Percentiles rank a stretch among this genome's conserved stretches.
phyloP scores from a whole-genome alignment of 1,140 invertebrate species.

The Drosophila novamexicana region DNA sequence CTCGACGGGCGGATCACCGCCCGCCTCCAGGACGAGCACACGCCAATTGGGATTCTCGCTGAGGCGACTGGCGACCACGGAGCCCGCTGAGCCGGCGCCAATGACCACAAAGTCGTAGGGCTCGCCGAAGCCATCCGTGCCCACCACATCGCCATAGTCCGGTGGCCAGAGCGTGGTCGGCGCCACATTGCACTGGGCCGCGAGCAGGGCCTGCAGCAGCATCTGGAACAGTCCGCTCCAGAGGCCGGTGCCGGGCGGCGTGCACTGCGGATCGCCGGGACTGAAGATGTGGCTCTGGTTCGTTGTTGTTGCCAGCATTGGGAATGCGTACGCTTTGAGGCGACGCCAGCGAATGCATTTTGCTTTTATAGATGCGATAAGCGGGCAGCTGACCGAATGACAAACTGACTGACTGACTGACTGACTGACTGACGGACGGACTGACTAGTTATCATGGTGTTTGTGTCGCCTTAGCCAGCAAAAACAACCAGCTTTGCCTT shows the following conservation, averaged over 20 bases:
- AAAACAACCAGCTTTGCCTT: not conserved
- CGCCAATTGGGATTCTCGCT: conserved; percentile 85
- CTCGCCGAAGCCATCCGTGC: conserved; percentile 81
- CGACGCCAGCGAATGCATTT: conserved; percentile 4
- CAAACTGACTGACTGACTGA: not conserved
- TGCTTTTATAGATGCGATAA: conserved; percentile 71
- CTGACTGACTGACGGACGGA: not conserved
- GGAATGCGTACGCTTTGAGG: conserved; percentile 28
- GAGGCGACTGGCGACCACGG: conserved; percentile 86
- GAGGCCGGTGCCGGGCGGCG: conserved; percentile 31
- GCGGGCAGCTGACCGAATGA: conserved; percentile 3
- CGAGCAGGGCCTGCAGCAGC: conserved; percentile 85
- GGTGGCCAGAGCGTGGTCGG: conserved; percentile 85
- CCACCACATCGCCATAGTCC: conserved; percentile 85
- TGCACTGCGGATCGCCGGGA: conserved; percentile 9
- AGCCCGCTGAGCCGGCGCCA: conserved; percentile 89
- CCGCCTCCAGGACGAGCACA: conserved; percentile 88
- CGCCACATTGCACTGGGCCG: conserved; percentile 86
- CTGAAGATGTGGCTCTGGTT: conserved; percentile 5
- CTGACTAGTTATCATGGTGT: conserved; percentile 15
- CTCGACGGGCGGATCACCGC: conserved; percentile 86
- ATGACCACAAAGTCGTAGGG: conserved; percentile 84
- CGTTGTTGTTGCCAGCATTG: conserved; percentile 49
- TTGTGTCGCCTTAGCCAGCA: not conserved
- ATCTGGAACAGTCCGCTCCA: conserved; percentile 85